A percentile compares a stretch with the other conserved stretches of the same genome.
Evolutionary conservation across 2,797 vertebrate species (phyloP).

Genomic region (Eupleurogrammus muticus): DNA sequence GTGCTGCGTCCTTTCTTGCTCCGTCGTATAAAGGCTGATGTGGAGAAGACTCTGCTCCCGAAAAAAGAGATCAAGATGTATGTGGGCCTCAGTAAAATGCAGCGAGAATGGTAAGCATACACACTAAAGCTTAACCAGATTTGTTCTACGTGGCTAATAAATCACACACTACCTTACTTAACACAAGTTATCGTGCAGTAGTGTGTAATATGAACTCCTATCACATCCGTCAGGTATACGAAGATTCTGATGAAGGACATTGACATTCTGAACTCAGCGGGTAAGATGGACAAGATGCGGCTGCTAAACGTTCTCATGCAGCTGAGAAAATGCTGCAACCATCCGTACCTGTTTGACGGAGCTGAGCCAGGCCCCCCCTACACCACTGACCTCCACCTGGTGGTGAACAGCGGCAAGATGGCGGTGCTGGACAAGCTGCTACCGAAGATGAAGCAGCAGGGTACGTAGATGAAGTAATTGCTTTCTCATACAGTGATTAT

Average conservation of each 20-base stretch:
- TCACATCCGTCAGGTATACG: conserved; percentile 89
- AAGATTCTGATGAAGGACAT: conserved; percentile 99
- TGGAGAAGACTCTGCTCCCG: conserved; percentile 97
- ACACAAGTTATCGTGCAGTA: too few species aligned
- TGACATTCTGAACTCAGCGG: conserved; percentile 97
- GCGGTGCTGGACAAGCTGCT: conserved; percentile 95
- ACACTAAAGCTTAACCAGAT: background rate
- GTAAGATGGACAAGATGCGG: conserved; percentile 99
- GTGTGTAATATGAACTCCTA: background rate
- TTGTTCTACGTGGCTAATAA: background rate
- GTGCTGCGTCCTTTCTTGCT: conserved; percentile 96
- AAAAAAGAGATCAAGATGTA: conserved; percentile 99
- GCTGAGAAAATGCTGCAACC: conserved; percentile 97
- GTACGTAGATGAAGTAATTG: conserved; percentile 70
- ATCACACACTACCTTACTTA: background rate
- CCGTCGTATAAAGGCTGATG: conserved; percentile 98
- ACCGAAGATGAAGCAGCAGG: conserved; percentile 95
- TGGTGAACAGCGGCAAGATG: conserved; percentile 98
- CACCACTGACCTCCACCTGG: conserved; percentile 97
- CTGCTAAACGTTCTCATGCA: conserved; percentile 97
- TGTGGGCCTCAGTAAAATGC: conserved; percentile 99
- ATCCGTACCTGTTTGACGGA: conserved; percentile 97
- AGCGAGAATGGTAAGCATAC: conserved; percentile 93
- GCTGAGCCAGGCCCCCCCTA: conserved; percentile 97
- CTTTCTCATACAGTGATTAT: background rate